Conservation (phyloP, 2,797 vertebrate genomes). For the Silurus aristotelis region DNA sequence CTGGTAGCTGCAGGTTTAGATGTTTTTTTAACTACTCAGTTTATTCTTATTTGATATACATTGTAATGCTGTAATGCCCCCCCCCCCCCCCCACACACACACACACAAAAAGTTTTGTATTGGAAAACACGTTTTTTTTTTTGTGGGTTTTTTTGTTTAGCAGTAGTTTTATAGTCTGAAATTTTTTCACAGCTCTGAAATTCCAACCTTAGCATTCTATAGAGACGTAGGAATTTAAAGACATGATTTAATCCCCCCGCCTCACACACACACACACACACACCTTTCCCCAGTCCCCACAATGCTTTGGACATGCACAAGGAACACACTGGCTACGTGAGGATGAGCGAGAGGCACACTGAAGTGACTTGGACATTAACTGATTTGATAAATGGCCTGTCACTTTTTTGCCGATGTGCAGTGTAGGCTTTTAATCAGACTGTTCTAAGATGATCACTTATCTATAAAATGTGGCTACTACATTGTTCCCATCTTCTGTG, state of each 20-base stretch:
- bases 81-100: background rate
- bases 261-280: no score
- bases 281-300: background rate
- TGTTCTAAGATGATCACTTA: slow-evolving; percentile 23
- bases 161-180: background rate
- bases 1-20: background rate
- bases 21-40: no score
- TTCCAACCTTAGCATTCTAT: background rate
- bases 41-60: background rate
- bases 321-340: background rate
- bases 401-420: slow-evolving; percentile 14
- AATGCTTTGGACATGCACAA: background rate
- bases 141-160: no score
- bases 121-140: no score
- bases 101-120: no score
- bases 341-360: slow-evolving; percentile 27
- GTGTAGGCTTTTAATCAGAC: slow-evolving; percentile 29
- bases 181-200: background rate
- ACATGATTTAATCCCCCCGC: background rate
- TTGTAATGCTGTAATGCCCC: no score
- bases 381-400: slow-evolving; percentile 35
- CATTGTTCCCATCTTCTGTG: slow-evolving; percentile 3
- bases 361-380: slow-evolving; percentile 14
- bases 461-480: slow-evolving; percentile 9
- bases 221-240: background rate